phyloP scores from a whole-genome alignment of 92 coral and sea anemone genomes.

The Umimayanthus chanpuru region DNA sequence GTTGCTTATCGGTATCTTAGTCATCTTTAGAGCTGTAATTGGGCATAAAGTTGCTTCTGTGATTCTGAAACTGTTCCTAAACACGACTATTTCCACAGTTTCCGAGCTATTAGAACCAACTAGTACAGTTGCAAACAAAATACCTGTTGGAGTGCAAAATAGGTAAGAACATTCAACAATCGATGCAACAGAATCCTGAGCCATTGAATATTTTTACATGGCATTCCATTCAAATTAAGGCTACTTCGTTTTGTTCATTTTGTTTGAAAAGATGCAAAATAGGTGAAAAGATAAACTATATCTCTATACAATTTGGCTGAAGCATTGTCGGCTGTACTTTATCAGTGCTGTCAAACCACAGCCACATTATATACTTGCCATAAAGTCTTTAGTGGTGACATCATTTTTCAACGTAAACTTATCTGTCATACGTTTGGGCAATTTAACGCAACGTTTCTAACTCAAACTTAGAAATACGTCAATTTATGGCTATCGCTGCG shows the following conservation, averaged over 20 bases:
- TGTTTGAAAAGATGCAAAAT: not conserved
- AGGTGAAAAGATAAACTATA: not conserved
- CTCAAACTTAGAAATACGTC: not conserved
- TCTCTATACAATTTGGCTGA: not conserved
- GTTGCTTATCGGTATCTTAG: not conserved
- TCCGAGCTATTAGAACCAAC: not conserved
- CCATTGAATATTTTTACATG: not conserved
- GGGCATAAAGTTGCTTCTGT: slow-evolving; percentile 5
- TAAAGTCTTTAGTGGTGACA: not conserved
- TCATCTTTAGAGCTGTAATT: not conserved
- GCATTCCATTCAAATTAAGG: not conserved
- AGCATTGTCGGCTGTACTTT: not conserved
- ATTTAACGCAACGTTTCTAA: not conserved
- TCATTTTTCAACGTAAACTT: not conserved
- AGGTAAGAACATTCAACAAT: not conserved
- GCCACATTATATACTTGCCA: not conserved
- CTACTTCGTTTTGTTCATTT: not conserved
- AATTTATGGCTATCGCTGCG: not conserved
- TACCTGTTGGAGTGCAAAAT: not conserved
- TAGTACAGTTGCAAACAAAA: not conserved
- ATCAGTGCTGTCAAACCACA: not conserved
- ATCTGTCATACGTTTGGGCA: not conserved
- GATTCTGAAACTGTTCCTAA: not conserved
- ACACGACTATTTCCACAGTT: not conserved
- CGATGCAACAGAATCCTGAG: not conserved